phyloP scores from a whole-genome alignment of 2,113 vertebrate species.

The Loxodonta africana region DNA sequence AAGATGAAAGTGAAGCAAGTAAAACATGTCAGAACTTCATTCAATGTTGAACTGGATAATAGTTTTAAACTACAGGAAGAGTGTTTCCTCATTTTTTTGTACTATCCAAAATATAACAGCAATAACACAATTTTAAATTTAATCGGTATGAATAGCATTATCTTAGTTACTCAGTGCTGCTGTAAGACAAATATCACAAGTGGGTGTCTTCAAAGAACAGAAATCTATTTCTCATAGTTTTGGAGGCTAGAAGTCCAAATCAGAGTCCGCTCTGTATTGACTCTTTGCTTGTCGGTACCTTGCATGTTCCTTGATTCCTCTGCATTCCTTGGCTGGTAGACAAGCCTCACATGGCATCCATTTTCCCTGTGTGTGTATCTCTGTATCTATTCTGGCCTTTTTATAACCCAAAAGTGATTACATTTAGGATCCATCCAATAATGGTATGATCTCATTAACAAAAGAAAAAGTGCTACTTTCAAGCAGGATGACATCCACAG shows the following conservation, averaged over 20 bases:
- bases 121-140: neutral
- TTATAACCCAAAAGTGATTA: too few relatives aligned
- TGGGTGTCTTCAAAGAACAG: neutral
- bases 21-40: neutral
- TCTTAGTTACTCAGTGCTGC: neutral
- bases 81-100: neutral
- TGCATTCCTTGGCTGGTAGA: too few relatives aligned
- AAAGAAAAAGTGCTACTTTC: too few relatives aligned
- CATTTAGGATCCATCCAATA: too few relatives aligned
- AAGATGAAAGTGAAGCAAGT: neutral
- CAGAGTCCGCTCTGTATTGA: neutral
- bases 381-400: too few relatives aligned
- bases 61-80: conserved; percentile 23
- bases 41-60: neutral
- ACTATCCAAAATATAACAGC: neutral
- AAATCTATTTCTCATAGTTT: neutral
- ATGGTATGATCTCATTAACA: too few relatives aligned
- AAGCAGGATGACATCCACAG: too few relatives aligned
- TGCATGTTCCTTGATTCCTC: too few relatives aligned
- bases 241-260: neutral
- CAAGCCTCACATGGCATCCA: too few relatives aligned
- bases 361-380: too few relatives aligned
- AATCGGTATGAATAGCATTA: conserved; percentile 15
- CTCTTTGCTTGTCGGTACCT: neutral
- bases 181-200: neutral